Evolutionary conservation across 2,113 vertebrate genomes (phyloP), one percentile per base, ranked within the genome.

Genomic region (Todiramphus chloris): DNA sequence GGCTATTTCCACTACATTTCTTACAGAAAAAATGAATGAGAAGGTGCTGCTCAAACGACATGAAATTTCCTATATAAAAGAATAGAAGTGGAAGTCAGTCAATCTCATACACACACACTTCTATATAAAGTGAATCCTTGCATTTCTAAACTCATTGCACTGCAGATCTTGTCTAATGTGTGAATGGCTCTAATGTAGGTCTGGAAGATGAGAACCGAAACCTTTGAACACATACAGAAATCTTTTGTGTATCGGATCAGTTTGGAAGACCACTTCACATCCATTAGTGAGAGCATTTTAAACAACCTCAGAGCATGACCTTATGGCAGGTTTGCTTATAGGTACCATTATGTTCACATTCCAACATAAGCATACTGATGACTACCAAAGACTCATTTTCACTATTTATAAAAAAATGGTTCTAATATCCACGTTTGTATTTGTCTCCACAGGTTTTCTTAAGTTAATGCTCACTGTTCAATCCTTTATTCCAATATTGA

Each of bases 21-120:
- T 78, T 74, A 56, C 11, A 33, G 50, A 53, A 62, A 87, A 94
- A 97, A 70, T n/a, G 60, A 94, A 83, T 67, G 53, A 91, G 62
- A 92, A 89, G 73, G 44, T 83, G 63, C 78, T 82, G 56, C 51
- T 62, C 76, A 91, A 87, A 93, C 81, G 76, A n/a, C 37, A 91
- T 30, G 72, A 87, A 39, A 87, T 93, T 90, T 93, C 73, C 84
- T 51, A 25, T 6, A 84, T 39, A 82, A 84, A 78, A 91, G 37
- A 15, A 74, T 14, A 66, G 24, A 92, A 93, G 56, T 43, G 43
- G 78, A 94, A 82, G 70, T 87, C 67, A n/a, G 48, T 68, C 82
- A 62, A 19, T 35, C 63, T 41, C 51, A 33, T 6, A 23, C 19
- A 31, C 39, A 55, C 24, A 82, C 16, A 10, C 7, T 2, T 4